Evolutionary conservation across 2,888 invertebrate genomes (phyloP).

Genomic region (Hyalella azteca): DNA sequence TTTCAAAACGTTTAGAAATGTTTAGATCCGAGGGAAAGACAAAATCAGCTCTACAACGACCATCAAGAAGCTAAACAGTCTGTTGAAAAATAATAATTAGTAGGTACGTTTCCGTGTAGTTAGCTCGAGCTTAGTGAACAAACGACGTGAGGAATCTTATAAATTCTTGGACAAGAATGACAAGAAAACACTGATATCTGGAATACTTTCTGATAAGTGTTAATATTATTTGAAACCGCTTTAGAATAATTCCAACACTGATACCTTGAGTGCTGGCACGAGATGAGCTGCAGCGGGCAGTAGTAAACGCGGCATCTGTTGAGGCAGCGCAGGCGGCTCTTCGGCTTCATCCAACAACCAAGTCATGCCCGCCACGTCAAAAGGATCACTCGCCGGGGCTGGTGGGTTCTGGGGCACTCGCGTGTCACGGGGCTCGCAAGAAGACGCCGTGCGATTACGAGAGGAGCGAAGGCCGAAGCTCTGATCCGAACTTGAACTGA

Average conservation of each 20-base stretch:
- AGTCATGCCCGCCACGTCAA: neutral
- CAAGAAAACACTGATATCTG: too few relatives aligned
- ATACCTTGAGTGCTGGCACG: constrained; percentile 22
- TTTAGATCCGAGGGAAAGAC: too few relatives aligned
- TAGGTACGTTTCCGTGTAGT: too few relatives aligned
- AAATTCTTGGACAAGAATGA: too few relatives aligned
- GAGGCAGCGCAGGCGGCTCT: neutral
- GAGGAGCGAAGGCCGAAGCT: neutral
- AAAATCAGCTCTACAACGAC: too few relatives aligned
- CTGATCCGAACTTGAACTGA: neutral
- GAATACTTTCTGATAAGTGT: too few relatives aligned
- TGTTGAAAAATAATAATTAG: too few relatives aligned
- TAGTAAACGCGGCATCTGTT: constrained; percentile 1
- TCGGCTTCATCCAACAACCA: constrained; percentile 17
- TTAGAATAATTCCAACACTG: neutral
- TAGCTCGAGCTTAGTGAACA: too few relatives aligned
- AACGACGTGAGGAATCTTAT: too few relatives aligned
- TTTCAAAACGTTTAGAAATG: too few relatives aligned
- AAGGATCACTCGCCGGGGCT: neutral
- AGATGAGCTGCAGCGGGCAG: constrained; percentile 13
- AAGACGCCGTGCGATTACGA: neutral
- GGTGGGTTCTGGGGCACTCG: neutral
- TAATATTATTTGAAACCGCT: too few relatives aligned
- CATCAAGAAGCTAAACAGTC: too few relatives aligned
- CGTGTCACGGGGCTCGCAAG: neutral